Base-by-base conservation (phyloP, 2,888 invertebrate genomes). In the Ametastegia equiseti region DNA sequence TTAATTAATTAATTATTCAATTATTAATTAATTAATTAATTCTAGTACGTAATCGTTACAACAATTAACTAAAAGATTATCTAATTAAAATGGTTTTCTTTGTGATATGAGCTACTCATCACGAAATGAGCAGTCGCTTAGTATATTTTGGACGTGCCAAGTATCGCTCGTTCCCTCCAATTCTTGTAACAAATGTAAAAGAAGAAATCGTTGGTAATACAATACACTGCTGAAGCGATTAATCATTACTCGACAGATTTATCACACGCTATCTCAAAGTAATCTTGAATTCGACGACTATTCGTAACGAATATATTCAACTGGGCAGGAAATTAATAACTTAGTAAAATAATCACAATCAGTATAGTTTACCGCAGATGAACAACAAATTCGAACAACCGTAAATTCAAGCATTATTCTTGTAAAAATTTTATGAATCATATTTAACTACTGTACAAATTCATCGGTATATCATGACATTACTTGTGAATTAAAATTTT, bases 41-140 rank as follows among this genome's bases (percentile, higher is more conserved):
- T 83, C 84, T 82, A 81, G 84, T 84, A 85, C 81, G 84, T 86
- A 85, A 86, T 81, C 85, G 83, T 87, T 60, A 84, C 86, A 83
- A 86, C 84, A 84, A 84, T 85, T 85, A 87, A 85, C 83, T 86
- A 85, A 88, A 86, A 83, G 84, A 86, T 81, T n/a, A n/a, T 84
- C 83, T 85, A 86, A 83, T 83, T 83, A 83, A 82, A 85, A 83
- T 84, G 83, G 82, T 83, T 84, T 84, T 75, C 27, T 30, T 84
- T 82, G 81, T 65, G 67, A 83, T 84, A 82, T 85, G 57, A 71
- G 75, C 75, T 71, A 73, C 73, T 71, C 75, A 47, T 73, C 73
- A 45, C 63, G 85, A 78, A 78, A 78, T 78, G 82, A 84, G 84
- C 83, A 84, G 84, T 82, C 80, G 69, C 83, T 84, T 83, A 82